phyloP scores from a whole-genome alignment of 2,797 vertebrate species.

The Tokudaia tokunoshimensis region DNA sequence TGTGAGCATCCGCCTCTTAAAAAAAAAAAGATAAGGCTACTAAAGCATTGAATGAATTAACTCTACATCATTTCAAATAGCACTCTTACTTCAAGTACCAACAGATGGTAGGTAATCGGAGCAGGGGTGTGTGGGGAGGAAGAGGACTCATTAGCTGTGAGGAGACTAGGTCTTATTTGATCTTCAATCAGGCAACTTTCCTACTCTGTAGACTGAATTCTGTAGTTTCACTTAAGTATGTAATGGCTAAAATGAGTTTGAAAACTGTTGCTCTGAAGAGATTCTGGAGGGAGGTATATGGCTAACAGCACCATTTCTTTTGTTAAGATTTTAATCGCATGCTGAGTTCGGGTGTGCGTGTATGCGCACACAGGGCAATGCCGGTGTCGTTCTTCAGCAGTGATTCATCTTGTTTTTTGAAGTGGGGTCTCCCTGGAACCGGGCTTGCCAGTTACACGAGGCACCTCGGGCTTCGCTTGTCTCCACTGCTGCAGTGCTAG shows the following conservation, averaged over 20 bases:
- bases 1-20: too few relatives aligned
- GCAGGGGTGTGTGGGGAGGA: background rate
- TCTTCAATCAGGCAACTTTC: background rate
- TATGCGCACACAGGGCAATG: background rate
- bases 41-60: conserved; percentile 46
- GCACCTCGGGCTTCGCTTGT: background rate
- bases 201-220: conserved; percentile 1
- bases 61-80: conserved; percentile 24
- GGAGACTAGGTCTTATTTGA: background rate
- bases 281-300: background rate
- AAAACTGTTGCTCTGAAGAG: background rate
- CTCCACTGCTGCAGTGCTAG: background rate
- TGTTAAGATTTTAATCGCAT: background rate
- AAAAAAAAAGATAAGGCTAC: background rate
- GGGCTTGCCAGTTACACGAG: too few relatives aligned
- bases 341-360: background rate
- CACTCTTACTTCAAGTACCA: background rate
- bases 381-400: background rate
- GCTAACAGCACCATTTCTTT: background rate
- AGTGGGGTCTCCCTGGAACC: background rate
- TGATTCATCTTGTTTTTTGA: background rate
- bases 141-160: background rate
- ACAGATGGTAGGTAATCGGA: background rate
- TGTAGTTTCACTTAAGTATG: conserved; percentile 45
- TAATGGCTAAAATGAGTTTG: conserved; percentile 37